A percentile compares a stretch with the other conserved stretches of the same genome.
These are phyloP conservation scores for Epizoanthus illoricatus DNA, from an alignment of 92 coral and sea anemone genomes.

Conservation along the genomic window DNA sequence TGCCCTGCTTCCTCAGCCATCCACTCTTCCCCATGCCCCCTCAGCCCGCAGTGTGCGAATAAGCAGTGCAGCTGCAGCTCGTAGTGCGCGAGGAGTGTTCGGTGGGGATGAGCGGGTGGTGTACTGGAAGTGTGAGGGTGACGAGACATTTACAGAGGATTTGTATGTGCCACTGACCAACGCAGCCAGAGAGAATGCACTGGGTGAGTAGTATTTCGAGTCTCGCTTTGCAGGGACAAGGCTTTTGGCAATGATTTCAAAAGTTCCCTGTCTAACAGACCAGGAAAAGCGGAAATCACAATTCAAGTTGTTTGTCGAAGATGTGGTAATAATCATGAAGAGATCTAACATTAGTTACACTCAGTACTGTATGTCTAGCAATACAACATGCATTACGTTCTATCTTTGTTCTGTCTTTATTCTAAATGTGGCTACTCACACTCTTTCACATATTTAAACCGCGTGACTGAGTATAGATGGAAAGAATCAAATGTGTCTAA, in stretches of 20 bases:
- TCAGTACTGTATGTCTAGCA: no score
- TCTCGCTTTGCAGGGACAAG: background rate
- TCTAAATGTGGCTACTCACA: no score
- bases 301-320: no score
- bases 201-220: constrained; percentile 61
- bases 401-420: no score
- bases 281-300: no score
- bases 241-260: background rate
- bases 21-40: constrained; percentile 80
- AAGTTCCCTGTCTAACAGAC: no score
- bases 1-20: constrained; percentile 87
- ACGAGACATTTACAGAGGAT: constrained; percentile 87
- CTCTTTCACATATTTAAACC: no score
- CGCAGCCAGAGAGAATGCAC: constrained; percentile 80
- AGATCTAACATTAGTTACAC: no score
- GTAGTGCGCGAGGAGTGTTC: constrained; percentile 82
- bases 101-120: constrained; percentile 97
- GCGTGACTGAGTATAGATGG: no score
- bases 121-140: constrained; percentile 94
- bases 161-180: constrained; percentile 75
- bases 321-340: no score
- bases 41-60: constrained; percentile 89
- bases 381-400: no score
- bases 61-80: constrained; percentile 94
- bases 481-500: no score